Conservation (phyloP, 2,797 vertebrate genomes). For the Cryptoblepharus egeriae region DNA sequence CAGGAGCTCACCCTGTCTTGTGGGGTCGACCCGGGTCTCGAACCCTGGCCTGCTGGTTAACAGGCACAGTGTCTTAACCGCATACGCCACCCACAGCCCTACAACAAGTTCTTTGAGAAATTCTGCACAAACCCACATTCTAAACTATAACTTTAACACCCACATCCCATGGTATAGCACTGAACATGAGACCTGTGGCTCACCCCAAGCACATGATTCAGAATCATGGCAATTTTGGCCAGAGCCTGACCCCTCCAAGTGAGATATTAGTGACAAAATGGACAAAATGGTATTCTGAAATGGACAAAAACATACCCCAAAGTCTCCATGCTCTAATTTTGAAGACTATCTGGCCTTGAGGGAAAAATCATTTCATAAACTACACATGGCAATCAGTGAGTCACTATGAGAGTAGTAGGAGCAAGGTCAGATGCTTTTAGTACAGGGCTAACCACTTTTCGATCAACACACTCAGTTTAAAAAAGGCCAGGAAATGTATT, state of each 20-base stretch:
- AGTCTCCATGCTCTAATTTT: background rate
- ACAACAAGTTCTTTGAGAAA: no score
- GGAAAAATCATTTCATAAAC: background rate
- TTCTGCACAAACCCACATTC: no score
- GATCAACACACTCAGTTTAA: conserved; percentile 1
- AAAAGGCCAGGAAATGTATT: conserved; percentile 19
- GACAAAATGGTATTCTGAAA: background rate
- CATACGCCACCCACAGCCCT: no score
- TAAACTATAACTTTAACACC: no score
- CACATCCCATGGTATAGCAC: no score
- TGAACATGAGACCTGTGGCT: background rate
- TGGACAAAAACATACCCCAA: background rate
- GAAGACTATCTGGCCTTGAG: background rate
- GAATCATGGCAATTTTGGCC: background rate
- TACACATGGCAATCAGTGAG: background rate
- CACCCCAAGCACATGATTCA: background rate
- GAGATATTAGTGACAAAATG: background rate
- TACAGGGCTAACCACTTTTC: background rate
- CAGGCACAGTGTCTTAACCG: no score
- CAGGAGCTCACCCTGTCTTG: no score
- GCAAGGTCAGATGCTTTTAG: background rate
- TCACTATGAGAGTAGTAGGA: background rate
- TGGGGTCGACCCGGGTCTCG: no score
- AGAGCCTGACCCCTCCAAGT: background rate
- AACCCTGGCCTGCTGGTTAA: no score